phyloP scores from a whole-genome alignment of 2,797 vertebrate species.

The Hydrophis major region DNA sequence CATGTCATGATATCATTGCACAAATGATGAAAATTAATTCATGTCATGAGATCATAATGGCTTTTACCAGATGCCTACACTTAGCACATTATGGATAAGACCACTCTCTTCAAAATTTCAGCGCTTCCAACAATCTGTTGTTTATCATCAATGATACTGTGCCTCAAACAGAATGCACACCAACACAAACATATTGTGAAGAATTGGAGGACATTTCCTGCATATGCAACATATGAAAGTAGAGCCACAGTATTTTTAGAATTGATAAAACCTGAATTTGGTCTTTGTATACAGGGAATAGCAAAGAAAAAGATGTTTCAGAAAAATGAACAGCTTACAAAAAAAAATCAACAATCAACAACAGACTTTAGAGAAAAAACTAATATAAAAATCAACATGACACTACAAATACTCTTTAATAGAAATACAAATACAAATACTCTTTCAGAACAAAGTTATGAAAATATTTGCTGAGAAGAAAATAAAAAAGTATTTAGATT shows the following conservation, averaged over 20 bases:
- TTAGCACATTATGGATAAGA: not conserved
- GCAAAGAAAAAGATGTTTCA: not conserved
- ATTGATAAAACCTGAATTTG: not conserved
- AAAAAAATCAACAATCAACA: not conserved
- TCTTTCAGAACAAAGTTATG: not conserved
- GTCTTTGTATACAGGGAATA: not conserved
- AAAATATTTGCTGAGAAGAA: not conserved
- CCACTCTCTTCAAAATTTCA: not conserved
- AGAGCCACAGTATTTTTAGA: not conserved
- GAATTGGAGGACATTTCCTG: not conserved
- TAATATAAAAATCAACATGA: not conserved
- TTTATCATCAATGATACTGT: not conserved
- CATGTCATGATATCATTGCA: not conserved
- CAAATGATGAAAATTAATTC: not conserved
- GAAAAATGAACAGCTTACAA: not conserved
- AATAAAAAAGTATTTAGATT: not conserved
- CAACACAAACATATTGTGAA: not conserved
- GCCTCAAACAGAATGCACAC: not conserved
- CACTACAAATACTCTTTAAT: not conserved
- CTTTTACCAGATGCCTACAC: not conserved
- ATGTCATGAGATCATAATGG: not conserved
- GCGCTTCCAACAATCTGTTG: not conserved
- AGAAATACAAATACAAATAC: not conserved
- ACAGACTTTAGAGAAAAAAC: not conserved
- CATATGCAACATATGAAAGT: not conserved